Percentiles rank a stretch among this genome's conserved stretches.
phyloP scores from a whole-genome alignment of 2,888 invertebrate species.

The Charanyca ferruginea region DNA sequence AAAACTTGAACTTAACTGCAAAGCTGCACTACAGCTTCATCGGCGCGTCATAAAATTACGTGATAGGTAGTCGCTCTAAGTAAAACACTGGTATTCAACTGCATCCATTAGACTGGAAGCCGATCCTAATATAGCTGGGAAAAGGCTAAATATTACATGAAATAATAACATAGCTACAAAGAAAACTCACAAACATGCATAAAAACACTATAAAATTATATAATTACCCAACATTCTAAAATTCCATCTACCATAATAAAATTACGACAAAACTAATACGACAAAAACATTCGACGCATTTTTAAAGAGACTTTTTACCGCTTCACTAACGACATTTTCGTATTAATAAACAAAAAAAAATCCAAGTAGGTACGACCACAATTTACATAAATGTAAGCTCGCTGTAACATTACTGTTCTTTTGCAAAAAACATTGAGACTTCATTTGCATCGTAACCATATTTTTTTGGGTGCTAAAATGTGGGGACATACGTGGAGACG shows the following conservation, averaged over 20 bases:
- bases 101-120: too few species aligned
- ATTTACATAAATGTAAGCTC: constrained; percentile 67
- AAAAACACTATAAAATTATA: neutral
- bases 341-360: constrained; percentile 62
- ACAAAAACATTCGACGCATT: constrained; percentile 25
- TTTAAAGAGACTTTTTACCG: constrained; percentile 31
- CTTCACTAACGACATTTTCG: constrained; percentile 61
- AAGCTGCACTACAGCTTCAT: too few species aligned
- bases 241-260: constrained; percentile 12
- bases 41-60: too few species aligned
- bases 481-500: constrained; percentile 24
- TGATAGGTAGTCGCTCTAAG: too few species aligned
- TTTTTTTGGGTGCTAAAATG: constrained; percentile 55
- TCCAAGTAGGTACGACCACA: constrained; percentile 24
- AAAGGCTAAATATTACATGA: neutral
- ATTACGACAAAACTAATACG: constrained; percentile 24
- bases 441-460: constrained; percentile 65
- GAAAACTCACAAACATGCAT: neutral
- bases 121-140: too few species aligned
- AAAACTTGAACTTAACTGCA: too few species aligned
- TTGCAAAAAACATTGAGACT: constrained; percentile 61
- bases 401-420: constrained; percentile 58
- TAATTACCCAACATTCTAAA: constrained; percentile 13
- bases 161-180: neutral
- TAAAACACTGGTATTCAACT: too few species aligned